Evolutionary conservation across 2,888 invertebrate species (phyloP).

Genomic region (Sicus ferrugineus): DNA sequence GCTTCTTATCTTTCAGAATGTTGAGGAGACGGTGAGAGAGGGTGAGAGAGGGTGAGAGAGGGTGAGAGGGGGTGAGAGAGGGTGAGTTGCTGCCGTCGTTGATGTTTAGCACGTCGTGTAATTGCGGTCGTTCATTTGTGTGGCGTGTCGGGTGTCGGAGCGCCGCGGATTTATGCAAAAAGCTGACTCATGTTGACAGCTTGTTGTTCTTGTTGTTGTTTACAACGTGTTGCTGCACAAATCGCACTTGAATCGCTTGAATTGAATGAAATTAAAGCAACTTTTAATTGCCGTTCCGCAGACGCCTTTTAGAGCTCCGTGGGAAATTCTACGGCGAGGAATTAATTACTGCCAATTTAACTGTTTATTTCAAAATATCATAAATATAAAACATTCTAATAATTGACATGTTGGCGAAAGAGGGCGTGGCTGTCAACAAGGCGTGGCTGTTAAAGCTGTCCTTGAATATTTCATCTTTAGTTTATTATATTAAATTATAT

Average conservation of each 20-base stretch:
- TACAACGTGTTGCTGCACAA: not conserved
- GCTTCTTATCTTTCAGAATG: not conserved
- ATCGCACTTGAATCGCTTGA: not conserved
- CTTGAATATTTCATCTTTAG: too few relatives aligned
- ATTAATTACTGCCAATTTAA: not conserved
- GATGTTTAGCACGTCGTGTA: not conserved
- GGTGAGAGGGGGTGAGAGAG: too few relatives aligned
- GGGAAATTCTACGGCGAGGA: not conserved
- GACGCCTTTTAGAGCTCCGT: not conserved
- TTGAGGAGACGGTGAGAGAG: not conserved
- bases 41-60: too few relatives aligned
- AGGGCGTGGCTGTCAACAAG: too few relatives aligned
- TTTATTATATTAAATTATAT: too few relatives aligned
- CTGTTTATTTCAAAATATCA: too few relatives aligned
- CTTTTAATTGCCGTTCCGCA: not conserved
- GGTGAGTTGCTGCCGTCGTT: not conserved
- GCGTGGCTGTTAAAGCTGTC: too few relatives aligned
- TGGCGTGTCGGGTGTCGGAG: not conserved
- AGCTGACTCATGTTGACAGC: not conserved
- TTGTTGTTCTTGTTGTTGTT: not conserved
- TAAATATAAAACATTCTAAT: too few relatives aligned
- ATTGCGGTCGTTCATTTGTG: not conserved
- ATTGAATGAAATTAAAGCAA: not conserved
- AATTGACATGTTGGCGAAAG: too few relatives aligned
- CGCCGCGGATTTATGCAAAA: not conserved